Conservation (phyloP, 1,140 invertebrate species). For the Kradibia gibbosae region DNA sequence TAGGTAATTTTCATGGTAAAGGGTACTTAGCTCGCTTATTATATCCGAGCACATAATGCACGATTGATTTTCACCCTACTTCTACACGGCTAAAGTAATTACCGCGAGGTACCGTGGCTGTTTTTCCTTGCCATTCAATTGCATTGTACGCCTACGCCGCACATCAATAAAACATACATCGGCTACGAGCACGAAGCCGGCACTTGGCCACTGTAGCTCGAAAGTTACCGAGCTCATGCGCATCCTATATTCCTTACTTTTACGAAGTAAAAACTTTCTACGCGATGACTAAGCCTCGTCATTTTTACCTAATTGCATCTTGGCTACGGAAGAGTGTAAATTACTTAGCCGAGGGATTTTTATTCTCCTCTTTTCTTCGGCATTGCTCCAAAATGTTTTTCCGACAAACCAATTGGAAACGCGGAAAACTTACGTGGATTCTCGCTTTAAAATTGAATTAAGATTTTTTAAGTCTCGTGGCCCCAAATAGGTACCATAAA, state of each 20-base stretch:
- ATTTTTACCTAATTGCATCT: conserved; percentile 64
- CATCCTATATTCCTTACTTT: neutral
- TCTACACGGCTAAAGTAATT: neutral
- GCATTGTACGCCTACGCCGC: neutral
- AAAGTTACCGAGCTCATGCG: neutral
- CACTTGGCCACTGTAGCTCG: neutral
- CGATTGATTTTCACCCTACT: neutral
- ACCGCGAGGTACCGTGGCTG: neutral
- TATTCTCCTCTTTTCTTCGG: neutral
- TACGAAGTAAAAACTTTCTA: conserved; percentile 65
- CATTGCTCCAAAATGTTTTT: neutral
- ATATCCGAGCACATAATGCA: neutral
- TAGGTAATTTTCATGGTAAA: neutral
- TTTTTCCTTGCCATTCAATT: neutral
- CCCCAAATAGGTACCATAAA: no score
- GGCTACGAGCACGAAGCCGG: neutral
- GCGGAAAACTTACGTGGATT: neutral
- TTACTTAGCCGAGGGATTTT: neutral
- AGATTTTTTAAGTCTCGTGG: no score
- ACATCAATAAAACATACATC: neutral
- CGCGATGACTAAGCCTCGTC: conserved; percentile 60
- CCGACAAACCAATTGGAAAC: neutral
- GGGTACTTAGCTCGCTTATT: neutral
- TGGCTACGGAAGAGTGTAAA: neutral
- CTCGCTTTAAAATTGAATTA: no score